Evolutionary conservation across 2,888 invertebrate species (phyloP).

Genomic region (Tanaodytes sp.): DNA sequence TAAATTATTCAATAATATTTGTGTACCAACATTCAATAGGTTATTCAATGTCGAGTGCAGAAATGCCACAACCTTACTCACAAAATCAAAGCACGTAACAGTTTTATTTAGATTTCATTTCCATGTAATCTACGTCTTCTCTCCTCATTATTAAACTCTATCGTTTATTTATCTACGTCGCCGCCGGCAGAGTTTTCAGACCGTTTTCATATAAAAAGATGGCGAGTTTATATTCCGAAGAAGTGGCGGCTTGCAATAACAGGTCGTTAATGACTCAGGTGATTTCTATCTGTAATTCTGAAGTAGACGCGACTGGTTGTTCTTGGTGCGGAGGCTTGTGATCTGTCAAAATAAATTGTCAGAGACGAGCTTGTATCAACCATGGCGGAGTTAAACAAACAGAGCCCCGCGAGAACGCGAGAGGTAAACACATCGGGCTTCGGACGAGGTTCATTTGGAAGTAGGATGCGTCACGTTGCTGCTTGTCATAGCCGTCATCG

Average conservation of each 20-base stretch:
- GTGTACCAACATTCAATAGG: too few relatives aligned
- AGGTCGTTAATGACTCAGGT: conserved; percentile 59
- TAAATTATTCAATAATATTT: too few relatives aligned
- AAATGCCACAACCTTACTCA: too few relatives aligned
- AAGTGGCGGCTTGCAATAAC: conserved; percentile 51
- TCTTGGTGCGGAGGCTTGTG: conserved; percentile 36
- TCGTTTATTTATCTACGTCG: too few relatives aligned
- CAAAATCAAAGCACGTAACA: too few relatives aligned
- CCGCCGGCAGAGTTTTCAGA: too few relatives aligned
- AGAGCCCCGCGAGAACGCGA: conserved; percentile 26
- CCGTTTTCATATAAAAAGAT: conserved; percentile 30
- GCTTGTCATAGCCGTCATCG: conserved; percentile 50
- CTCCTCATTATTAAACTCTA: too few relatives aligned
- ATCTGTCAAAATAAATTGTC: conserved; percentile 55
- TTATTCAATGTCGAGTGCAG: too few relatives aligned
- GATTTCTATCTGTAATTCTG: conserved; percentile 52
- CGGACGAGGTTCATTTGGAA: conserved; percentile 44
- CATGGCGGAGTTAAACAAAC: conserved; percentile 43
- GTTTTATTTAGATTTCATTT: too few relatives aligned
- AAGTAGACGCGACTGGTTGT: conserved; percentile 34
- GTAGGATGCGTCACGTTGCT: conserved; percentile 22
- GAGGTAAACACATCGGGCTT: conserved; percentile 44
- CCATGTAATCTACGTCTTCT: too few relatives aligned
- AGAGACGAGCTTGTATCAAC: conserved; percentile 48
- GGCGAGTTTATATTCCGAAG: conserved; percentile 37